Conservation (phyloP, 2,113 vertebrate species). For the Otis tarda region DNA sequence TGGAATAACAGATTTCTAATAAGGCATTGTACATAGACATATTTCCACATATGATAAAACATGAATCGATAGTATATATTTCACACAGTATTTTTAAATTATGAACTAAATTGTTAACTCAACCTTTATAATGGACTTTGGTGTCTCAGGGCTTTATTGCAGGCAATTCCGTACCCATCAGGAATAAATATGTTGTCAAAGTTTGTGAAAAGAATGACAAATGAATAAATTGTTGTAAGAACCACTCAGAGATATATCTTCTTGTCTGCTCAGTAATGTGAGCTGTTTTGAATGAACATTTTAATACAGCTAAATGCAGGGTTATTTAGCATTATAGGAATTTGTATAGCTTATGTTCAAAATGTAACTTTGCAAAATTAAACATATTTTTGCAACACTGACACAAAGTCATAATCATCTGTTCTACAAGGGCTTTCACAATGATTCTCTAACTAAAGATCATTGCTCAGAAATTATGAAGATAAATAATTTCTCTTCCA, state of each 20-base stretch:
- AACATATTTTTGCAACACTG: neutral
- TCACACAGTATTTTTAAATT: neutral
- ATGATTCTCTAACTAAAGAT: neutral
- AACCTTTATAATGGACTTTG: neutral
- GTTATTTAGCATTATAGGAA: neutral
- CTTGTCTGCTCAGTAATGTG: neutral
- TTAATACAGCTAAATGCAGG: neutral
- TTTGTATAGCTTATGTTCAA: neutral
- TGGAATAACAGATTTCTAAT: neutral
- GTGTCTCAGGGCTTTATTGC: neutral
- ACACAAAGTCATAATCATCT: neutral
- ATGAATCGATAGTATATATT: neutral
- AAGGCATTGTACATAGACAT: neutral
- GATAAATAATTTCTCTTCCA: neutral
- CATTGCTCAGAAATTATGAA: neutral
- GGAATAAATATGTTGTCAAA: neutral
- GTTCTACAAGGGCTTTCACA: neutral
- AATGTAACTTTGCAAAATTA: neutral
- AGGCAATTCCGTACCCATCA: neutral
- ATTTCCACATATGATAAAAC: neutral
- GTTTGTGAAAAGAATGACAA: neutral
- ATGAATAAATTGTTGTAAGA: neutral
- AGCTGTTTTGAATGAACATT: neutral
- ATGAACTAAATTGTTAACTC: neutral
- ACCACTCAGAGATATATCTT: neutral